phyloP scores from a whole-genome alignment of 2,888 invertebrate species.

The Euplexia lucipara region DNA sequence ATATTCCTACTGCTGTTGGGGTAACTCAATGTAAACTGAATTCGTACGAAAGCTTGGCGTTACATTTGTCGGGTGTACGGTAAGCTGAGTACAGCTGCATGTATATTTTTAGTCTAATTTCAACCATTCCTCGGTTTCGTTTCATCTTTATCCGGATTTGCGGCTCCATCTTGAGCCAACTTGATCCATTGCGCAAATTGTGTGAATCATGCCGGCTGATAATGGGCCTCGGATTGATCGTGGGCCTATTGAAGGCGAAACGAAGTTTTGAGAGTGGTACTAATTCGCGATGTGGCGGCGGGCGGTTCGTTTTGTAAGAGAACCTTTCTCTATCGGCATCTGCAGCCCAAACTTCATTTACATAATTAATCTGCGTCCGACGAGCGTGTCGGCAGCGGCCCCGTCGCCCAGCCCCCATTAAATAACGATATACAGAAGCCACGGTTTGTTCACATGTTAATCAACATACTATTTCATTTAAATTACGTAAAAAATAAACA shows the following conservation, averaged over 20 bases:
- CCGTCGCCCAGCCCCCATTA: slow-evolving; percentile 75
- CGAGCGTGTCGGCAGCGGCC: slow-evolving; percentile 70
- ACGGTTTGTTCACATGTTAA: slow-evolving; percentile 37
- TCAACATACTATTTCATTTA: slow-evolving; percentile 31
- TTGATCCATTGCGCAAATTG: slow-evolving; percentile 73
- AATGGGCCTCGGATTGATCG: slow-evolving; percentile 73
- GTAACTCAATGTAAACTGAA: slow-evolving; percentile 24
- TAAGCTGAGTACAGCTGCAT: slow-evolving; percentile 34
- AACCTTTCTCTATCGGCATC: slow-evolving; percentile 77
- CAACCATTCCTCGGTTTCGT: slow-evolving; percentile 53
- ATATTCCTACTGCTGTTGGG: background rate
- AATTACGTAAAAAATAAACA: slow-evolving; percentile 16
- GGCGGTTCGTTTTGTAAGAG: slow-evolving; percentile 73
- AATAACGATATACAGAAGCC: slow-evolving; percentile 65
- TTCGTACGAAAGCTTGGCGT: slow-evolving; percentile 11
- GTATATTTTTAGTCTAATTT: slow-evolving; percentile 58
- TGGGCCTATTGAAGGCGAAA: slow-evolving; percentile 68
- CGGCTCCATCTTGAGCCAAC: slow-evolving; percentile 63
- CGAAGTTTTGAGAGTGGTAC: slow-evolving; percentile 69
- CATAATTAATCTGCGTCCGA: slow-evolving; percentile 83
- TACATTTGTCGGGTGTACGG: background rate
- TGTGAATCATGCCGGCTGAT: slow-evolving; percentile 73
- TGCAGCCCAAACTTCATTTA: slow-evolving; percentile 80
- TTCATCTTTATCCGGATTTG: slow-evolving; percentile 64
- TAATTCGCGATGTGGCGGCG: slow-evolving; percentile 63